phyloP scores from a whole-genome alignment of 2,113 vertebrate genomes.

The Chunga burmeisteri region DNA sequence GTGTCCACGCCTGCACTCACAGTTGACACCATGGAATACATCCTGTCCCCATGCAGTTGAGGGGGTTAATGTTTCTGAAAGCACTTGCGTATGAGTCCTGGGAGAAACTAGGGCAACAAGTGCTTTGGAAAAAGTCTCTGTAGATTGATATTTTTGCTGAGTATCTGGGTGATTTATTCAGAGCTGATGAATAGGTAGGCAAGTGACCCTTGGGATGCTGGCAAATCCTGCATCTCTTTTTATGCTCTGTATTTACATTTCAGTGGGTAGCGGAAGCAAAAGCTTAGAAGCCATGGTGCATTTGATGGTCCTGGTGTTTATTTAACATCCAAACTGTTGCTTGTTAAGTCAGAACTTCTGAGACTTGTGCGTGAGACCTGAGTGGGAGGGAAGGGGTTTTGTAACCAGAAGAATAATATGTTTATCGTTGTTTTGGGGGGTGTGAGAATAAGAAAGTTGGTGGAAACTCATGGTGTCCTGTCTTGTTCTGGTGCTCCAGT shows the following conservation, averaged over 20 bases:
- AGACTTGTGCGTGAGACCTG: conserved; percentile 30
- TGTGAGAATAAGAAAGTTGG: not conserved
- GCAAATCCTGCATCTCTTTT: not conserved
- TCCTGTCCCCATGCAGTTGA: not conserved
- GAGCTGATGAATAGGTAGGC: not conserved
- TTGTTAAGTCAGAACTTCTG: conserved; percentile 47
- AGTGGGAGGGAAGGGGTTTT: conserved; percentile 50
- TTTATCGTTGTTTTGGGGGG: not conserved
- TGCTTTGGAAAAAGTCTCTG: not conserved
- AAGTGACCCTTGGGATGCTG: not conserved
- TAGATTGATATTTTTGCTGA: not conserved
- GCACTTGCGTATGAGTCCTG: not conserved
- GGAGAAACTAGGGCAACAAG: not conserved
- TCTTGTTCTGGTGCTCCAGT: not conserved
- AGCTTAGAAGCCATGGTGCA: not conserved
- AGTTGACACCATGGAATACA: not conserved
- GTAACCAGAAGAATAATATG: conserved; percentile 28
- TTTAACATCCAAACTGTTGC: conserved; percentile 26
- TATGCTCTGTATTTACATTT: conserved; percentile 15
- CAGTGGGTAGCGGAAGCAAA: conserved; percentile 23
- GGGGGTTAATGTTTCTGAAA: not conserved
- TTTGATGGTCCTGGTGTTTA: conserved; percentile 58
- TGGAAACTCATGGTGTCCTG: not conserved
- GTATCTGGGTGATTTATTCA: not conserved
- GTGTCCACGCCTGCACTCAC: not conserved